Evolutionary conservation across 2,797 vertebrate genomes (phyloP), one percentile per base, ranked within the genome.

Genomic region (Ciconia nigra): DNA sequence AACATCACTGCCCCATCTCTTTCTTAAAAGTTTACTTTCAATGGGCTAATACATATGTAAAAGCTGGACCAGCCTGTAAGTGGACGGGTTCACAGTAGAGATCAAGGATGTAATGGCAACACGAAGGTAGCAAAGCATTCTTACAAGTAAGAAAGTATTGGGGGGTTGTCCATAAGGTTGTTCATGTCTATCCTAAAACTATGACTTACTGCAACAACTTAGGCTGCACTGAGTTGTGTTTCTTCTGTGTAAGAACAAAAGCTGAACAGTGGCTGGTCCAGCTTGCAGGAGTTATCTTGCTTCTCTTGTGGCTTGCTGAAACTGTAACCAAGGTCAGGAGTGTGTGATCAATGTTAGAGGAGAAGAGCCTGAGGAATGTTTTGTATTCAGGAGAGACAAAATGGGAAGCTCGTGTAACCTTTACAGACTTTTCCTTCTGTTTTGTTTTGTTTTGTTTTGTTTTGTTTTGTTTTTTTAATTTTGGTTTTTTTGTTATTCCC

Each of bases 101-200:
- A 81, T 52, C 22, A 69, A 69, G 17, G 4, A 29, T 15, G 8
- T 22, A 54, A 81, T 1, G 8, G 13, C 11, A 61, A 8, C 1
- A 9, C 1, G 7, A 66, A 21, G 6, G 17, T 21, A 70, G 6
- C 5, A 71, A 70, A n/a, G 2, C 5, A 17, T 46, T 37, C 33
- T 49, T 73, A 5, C 4, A 65, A 41, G 16, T 25, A 74, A 80
- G 41, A 46, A 47, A 19, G 18, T 39, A 39, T 1, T 33, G 9
- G 7, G 3, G 2, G 0, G 0, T 17, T 46, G 24, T 46, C 37
- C 6, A 6, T 52, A 46, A 37, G 4, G 5, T 69, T 65, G 3
- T 5, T 42, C 21, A 49, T 9, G 9, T 62, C 29, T 66, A 4
- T 42, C 39, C 21, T 78, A 55, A 89, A 84, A n/a, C 29, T 65